phyloP scores from a whole-genome alignment of 2,113 vertebrate species.

The Haemorhous mexicanus region DNA sequence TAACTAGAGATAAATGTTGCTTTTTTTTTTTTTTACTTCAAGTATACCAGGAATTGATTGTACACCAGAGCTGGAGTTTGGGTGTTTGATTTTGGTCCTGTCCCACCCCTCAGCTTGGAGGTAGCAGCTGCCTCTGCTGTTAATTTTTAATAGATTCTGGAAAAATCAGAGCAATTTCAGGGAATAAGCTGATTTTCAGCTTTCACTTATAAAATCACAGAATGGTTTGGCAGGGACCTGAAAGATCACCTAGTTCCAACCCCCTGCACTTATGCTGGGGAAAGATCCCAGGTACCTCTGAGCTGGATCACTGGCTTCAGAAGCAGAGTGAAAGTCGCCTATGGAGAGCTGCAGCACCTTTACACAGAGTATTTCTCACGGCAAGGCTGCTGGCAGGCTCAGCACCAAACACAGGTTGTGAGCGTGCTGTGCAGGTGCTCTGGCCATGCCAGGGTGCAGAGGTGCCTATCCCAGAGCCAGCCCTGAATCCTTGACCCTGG shows the following conservation, averaged over 20 bases:
- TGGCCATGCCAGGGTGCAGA: background rate
- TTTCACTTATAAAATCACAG: background rate
- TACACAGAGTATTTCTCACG: background rate
- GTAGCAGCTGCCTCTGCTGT: background rate
- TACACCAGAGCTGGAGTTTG: background rate
- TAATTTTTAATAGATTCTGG: constrained; percentile 38
- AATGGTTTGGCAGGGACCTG: background rate
- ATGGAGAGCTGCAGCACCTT: background rate
- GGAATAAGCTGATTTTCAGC: background rate
- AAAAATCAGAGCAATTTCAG: background rate
- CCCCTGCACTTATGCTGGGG: background rate
- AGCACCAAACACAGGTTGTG: background rate
- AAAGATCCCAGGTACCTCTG: background rate
- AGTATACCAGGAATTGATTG: background rate
- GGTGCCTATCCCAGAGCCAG: background rate
- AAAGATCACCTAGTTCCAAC: background rate
- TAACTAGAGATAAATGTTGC: background rate
- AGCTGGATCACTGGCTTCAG: background rate
- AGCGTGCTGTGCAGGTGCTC: accelerated
- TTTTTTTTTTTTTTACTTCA: background rate
- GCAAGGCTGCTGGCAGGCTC: background rate
- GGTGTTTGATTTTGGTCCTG: background rate
- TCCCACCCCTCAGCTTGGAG: background rate
- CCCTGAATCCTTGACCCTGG: background rate
- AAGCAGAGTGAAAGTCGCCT: background rate